Conservation (phyloP, 1,140 invertebrate genomes). For the Sinella curviseta region DNA sequence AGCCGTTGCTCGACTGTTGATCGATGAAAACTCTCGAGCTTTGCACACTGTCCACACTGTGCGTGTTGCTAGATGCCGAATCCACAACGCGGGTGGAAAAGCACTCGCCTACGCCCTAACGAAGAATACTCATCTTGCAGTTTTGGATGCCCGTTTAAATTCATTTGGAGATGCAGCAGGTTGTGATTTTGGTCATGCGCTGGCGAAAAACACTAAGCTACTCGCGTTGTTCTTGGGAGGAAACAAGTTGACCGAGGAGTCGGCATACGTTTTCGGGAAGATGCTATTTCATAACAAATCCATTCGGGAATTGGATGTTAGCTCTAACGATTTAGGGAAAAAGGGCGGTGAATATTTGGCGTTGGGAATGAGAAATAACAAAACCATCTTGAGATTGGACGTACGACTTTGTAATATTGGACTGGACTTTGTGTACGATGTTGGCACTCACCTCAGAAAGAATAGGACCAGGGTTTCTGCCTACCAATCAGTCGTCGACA, state of each 20-base stretch:
- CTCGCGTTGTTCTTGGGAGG: neutral
- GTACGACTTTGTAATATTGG: slow-evolving; percentile 17
- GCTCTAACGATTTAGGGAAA: slow-evolving; percentile 12
- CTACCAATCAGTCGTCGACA: neutral
- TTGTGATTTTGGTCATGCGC: slow-evolving; percentile 28
- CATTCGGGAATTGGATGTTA: neutral
- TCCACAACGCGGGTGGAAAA: slow-evolving; percentile 40
- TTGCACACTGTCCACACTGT: slow-evolving; percentile 42
- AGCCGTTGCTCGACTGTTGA: slow-evolving; percentile 42
- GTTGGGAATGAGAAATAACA: slow-evolving; percentile 20
- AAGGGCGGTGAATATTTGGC: slow-evolving; percentile 21
- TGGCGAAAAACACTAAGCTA: slow-evolving; percentile 5
- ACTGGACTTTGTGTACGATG: slow-evolving; percentile 17
- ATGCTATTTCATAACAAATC: slow-evolving; percentile 13
- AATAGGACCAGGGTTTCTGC: neutral
- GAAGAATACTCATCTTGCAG: slow-evolving; percentile 38
- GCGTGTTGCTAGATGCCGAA: slow-evolving; percentile 34
- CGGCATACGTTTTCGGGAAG: neutral
- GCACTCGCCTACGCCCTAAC: slow-evolving; percentile 43
- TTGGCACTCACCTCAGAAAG: neutral
- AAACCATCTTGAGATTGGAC: neutral
- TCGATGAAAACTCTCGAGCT: slow-evolving; percentile 25
- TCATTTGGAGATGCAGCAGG: slow-evolving; percentile 15
- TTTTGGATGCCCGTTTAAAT: slow-evolving; percentile 34
- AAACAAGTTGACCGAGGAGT: neutral